Base-by-base conservation (phyloP, 1,140 invertebrate species). In the Ephestia elutella region DNA sequence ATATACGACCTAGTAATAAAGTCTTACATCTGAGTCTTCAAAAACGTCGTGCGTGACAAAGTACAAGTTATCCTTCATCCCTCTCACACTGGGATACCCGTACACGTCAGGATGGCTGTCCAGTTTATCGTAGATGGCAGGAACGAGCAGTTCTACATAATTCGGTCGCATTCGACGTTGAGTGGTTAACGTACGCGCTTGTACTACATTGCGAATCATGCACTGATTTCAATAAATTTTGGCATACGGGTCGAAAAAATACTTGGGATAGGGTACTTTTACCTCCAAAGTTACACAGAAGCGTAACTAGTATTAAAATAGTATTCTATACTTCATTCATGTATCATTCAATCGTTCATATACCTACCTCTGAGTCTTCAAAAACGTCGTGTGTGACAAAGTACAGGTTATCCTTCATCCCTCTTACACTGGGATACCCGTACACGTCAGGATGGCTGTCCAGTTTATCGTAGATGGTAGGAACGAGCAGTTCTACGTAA, bases 161-260 rank as follows among this genome's bases (percentile, higher is more conserved):
- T 92, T 89, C 0, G 90, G 90, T 10, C 93, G 75, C 93, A 94
- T 94, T 38, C 93, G 83, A 60, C 93, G 90, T 70, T 94, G 93
- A 0, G 88, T 86, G 20, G 83, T 78, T 0, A 94, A 78, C 0
- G 87, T 82, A 0, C 87, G 70, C 8, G 86, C 90, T 21, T 91
- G 88, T 10, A 93, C 68, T 0, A 90, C 87, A 63, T 92, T 92
- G 0, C 86, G 86, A 8, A 94, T 89, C 85, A 95, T 91, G 20
- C 94, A 89, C 72, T 95, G 94, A 78, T 95, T 95, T 1, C 95
- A 82, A 0, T 94, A 95, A 50, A 95, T 89, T 59, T 95, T n/a
- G n/a, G n/a, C n/a, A n/a, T n/a, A n/a, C n/a, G n/a, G n/a, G n/a
- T n/a, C n/a, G n/a, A n/a, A n/a, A n/a, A n/a, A n/a, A n/a, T n/a